Evolutionary conservation across 1,140 invertebrate species (phyloP).

Genomic region (Pteromalus puparum): DNA sequence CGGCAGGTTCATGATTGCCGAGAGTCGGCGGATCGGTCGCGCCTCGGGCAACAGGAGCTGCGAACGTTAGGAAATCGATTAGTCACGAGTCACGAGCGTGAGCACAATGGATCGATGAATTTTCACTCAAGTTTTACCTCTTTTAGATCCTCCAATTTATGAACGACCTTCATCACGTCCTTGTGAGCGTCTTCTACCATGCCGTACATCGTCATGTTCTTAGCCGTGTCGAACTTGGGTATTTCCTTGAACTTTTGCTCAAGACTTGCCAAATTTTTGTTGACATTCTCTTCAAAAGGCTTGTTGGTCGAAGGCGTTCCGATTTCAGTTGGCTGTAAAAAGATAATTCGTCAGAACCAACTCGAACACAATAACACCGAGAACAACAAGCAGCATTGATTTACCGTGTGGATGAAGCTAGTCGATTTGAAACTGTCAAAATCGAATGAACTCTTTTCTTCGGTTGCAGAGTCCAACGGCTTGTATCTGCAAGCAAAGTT

Average conservation of each 20-base stretch:
- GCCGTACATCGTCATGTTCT: neutral
- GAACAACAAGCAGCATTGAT: neutral
- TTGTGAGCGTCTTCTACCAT: slow-evolving; percentile 36
- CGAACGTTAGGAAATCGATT: neutral
- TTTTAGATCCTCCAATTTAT: slow-evolving; percentile 25
- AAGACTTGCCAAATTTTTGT: neutral
- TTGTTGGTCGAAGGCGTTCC: neutral
- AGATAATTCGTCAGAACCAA: neutral
- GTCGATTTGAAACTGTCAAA: neutral
- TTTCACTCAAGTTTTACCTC: slow-evolving; percentile 4
- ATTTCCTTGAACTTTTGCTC: neutral
- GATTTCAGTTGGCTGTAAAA: neutral
- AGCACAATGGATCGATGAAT: neutral
- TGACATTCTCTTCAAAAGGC: neutral
- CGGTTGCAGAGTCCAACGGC: neutral
- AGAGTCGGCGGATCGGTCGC: slow-evolving; percentile 34
- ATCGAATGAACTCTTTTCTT: neutral
- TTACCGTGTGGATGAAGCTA: neutral
- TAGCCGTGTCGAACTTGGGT: neutral
- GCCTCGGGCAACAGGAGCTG: slow-evolving; percentile 33
- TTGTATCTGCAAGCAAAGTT: neutral
- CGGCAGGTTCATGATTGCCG: slow-evolving; percentile 24
- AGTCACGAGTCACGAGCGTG: neutral
- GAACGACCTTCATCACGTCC: neutral
- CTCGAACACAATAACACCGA: neutral